Percentiles rank a stretch among this genome's conserved stretches.
phyloP scores from a whole-genome alignment of 2,888 invertebrate species.

The Aspidiotus destructor region DNA sequence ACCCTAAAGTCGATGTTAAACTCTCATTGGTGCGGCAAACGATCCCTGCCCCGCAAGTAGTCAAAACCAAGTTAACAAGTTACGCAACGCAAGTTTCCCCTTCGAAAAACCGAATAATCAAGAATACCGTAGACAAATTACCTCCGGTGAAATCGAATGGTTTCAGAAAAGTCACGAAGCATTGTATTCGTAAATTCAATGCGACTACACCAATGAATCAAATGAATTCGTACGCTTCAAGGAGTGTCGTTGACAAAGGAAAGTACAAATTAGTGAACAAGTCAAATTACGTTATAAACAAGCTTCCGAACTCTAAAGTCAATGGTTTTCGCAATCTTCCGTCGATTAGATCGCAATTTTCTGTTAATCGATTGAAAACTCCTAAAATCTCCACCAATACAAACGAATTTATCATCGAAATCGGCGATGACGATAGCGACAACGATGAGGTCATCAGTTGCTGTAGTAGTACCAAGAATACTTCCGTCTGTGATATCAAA shows the following conservation, averaged over 20 bases:
- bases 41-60: not conserved
- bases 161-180: conserved; percentile 2
- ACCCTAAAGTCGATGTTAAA: not conserved
- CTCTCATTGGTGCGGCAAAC: not conserved
- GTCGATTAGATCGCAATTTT: not conserved
- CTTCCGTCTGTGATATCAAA: too few relatives aligned
- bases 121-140: not conserved
- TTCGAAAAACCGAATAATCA: not conserved
- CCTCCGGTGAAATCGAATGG: not conserved
- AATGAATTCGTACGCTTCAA: not conserved
- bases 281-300: not conserved
- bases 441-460: not conserved
- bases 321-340: not conserved
- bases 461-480: not conserved
- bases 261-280: conserved; percentile 9
- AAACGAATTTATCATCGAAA: not conserved
- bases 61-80: not conserved
- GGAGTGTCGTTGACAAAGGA: not conserved
- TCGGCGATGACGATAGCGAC: conserved; percentile 3
- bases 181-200: not conserved
- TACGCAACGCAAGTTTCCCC: not conserved
- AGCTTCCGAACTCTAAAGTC: not conserved
- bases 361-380: not conserved
- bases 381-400: not conserved
- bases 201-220: not conserved